Conservation (phyloP, 2,888 invertebrate genomes). For the Drosophila cyrtoloma region DNA sequence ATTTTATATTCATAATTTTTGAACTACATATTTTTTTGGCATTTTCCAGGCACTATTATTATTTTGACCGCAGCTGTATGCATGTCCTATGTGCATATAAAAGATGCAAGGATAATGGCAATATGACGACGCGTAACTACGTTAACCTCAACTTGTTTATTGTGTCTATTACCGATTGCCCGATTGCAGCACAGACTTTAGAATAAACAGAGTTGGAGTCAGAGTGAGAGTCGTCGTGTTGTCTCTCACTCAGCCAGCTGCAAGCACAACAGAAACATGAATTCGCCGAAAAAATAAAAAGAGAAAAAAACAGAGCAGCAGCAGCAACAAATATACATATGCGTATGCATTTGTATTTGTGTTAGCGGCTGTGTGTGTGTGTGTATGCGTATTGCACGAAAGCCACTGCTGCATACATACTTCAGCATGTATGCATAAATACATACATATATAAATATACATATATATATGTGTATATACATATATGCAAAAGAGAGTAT, state of each 20-base stretch:
- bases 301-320: constrained; percentile 30
- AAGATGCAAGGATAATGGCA: constrained; percentile 23
- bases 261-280: constrained; percentile 58
- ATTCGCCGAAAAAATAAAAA: constrained; percentile 53
- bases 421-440: constrained; percentile 4
- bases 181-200: constrained; percentile 21
- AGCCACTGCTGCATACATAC: constrained; percentile 31
- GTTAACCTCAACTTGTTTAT: constrained; percentile 51
- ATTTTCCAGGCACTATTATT: neutral
- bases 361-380: neutral
- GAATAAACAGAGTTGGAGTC: constrained; percentile 43
- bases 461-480: neutral
- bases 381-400: constrained; percentile 14
- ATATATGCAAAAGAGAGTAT: constrained; percentile 10
- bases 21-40: neutral
- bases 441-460: neutral
- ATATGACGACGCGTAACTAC: constrained; percentile 14
- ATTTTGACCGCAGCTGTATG: neutral
- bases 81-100: neutral
- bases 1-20: neutral
- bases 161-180: constrained; percentile 24
- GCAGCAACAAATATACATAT: constrained; percentile 53
- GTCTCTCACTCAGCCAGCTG: constrained; percentile 43
- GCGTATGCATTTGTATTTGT: constrained; percentile 5
- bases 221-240: constrained; percentile 31